phyloP scores from a whole-genome alignment of 2,888 invertebrate species.

The Mechanitis mazaeus region DNA sequence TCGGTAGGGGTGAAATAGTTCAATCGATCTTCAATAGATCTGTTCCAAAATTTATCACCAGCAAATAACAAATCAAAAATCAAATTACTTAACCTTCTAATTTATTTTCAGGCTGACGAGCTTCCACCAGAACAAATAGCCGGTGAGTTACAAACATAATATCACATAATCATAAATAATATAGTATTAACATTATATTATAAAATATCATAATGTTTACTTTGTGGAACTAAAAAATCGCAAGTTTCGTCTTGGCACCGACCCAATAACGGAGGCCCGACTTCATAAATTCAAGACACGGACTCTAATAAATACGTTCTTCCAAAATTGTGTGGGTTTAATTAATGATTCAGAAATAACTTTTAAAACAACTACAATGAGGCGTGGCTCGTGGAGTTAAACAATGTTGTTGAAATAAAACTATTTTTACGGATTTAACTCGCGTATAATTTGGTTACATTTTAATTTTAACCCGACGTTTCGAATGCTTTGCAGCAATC shows the following conservation, averaged over 20 bases:
- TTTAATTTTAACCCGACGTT: no score
- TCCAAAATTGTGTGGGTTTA: conserved; percentile 49
- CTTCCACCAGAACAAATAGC: conserved; percentile 94
- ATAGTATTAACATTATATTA: conserved; percentile 20
- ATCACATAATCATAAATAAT: conserved; percentile 28
- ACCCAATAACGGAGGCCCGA: conserved; percentile 53
- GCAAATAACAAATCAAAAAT: no score
- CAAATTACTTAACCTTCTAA: no score
- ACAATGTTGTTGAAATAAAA: conserved; percentile 10
- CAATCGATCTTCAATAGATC: no score
- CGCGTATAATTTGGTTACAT: no score
- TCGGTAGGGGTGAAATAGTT: no score
- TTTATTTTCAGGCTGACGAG: conserved; percentile 86
- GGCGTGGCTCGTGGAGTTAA: conserved; percentile 40
- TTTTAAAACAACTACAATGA: conserved; percentile 39
- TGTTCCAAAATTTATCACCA: no score
- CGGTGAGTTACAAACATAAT: conserved; percentile 77
- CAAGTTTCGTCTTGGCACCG: conserved; percentile 48
- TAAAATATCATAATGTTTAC: conserved; percentile 33
- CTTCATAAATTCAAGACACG: conserved; percentile 53
- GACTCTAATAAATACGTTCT: conserved; percentile 48
- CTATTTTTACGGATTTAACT: no score
- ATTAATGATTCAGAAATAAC: conserved; percentile 50
- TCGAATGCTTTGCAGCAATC: no score
- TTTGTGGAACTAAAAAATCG: conserved; percentile 38